phyloP scores from a whole-genome alignment of 2,888 invertebrate genomes.

The Azorinus chamasolen region DNA sequence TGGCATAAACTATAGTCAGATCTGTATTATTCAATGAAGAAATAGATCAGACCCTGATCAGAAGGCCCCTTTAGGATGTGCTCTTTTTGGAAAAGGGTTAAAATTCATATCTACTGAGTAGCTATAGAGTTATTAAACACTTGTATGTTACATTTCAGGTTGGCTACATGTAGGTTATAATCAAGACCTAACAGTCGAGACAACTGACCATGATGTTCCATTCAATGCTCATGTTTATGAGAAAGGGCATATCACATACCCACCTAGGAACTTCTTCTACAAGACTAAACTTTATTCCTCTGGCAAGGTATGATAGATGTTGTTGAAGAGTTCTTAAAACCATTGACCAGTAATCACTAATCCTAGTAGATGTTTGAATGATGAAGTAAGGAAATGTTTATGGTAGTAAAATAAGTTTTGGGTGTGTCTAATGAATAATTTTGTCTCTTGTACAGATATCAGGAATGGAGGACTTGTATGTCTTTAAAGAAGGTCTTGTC shows the following conservation, averaged over 20 bases:
- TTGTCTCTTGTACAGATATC: constrained; percentile 74
- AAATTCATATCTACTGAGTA: not conserved
- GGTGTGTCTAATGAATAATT: no score
- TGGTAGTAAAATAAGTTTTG: no score
- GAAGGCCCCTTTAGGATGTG: no score
- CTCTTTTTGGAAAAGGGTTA: no score
- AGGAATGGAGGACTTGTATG: constrained; percentile 77
- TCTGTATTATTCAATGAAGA: no score
- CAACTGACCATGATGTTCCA: constrained; percentile 72
- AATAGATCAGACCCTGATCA: no score
- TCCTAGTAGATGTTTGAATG: no score
- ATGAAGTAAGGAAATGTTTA: no score
- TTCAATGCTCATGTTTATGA: constrained; percentile 75
- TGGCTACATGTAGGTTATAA: constrained; percentile 73
- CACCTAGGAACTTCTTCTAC: constrained; percentile 73
- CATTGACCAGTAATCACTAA: no score
- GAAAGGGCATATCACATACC: constrained; percentile 62
- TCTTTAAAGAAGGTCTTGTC: constrained; percentile 75
- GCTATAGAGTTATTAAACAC: not conserved
- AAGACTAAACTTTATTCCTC: constrained; percentile 69
- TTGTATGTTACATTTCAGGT: constrained; percentile 50
- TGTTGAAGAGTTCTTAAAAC: no score
- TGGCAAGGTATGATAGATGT: constrained; percentile 64
- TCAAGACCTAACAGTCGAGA: constrained; percentile 65
- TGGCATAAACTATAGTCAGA: no score